Evolutionary conservation across 2,113 vertebrate genomes (phyloP).

Genomic region (Stigmatopora nigra): DNA sequence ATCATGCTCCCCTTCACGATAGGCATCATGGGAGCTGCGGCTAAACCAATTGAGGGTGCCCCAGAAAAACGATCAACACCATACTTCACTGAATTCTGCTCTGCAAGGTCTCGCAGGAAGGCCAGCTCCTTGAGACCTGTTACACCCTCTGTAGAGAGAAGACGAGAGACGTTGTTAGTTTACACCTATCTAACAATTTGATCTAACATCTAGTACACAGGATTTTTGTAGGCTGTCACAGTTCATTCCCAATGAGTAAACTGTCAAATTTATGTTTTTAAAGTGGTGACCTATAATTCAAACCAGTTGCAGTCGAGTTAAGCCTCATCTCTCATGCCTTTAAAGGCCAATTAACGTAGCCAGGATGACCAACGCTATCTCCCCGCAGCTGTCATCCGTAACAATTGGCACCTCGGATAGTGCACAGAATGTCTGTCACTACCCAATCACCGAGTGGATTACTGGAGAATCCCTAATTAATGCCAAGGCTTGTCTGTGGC

Average conservation of each 20-base stretch:
- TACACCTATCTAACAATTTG: background rate
- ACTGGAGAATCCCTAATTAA: conserved; percentile 47
- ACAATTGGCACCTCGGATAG: conserved; percentile 43
- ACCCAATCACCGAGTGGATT: conserved; percentile 55
- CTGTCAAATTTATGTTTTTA: too few relatives aligned
- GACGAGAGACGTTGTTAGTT: background rate
- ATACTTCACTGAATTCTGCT: conserved; percentile 91
- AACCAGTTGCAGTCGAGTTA: background rate
- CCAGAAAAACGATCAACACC: conserved; percentile 61
- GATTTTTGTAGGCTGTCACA: too few relatives aligned
- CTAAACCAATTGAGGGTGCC: conserved; percentile 15
- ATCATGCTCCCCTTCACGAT: conserved; percentile 97
- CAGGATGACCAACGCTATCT: background rate
- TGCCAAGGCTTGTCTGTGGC: conserved; percentile 41
- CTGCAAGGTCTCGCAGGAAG: conserved; percentile 90
- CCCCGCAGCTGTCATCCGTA: conserved; percentile 53
- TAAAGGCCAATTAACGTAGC: conserved; percentile 28
- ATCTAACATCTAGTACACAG: conserved; percentile 12
- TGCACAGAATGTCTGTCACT: conserved; percentile 31
- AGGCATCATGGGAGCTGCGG: conserved; percentile 56
- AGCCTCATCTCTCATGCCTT: conserved; percentile 13
- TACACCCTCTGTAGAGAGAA: conserved; percentile 74
- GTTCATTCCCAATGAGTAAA: too few relatives aligned
- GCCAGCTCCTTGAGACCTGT: conserved; percentile 94
- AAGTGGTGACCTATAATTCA: background rate